Conservation (phyloP, 2,113 vertebrate species). For the Pseudonaja textilis region DNA sequence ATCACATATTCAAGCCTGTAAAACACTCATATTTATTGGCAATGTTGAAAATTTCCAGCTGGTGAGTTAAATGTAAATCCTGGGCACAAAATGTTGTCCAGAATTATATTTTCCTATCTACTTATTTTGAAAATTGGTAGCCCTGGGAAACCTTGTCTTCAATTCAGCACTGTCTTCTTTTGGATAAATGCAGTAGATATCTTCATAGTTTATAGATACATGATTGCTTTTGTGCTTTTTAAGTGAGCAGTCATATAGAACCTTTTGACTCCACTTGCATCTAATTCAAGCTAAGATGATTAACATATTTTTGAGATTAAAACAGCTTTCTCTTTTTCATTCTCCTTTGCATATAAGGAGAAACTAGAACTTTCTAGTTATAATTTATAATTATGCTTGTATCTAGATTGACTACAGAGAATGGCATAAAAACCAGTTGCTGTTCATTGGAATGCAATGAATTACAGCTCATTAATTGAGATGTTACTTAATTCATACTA, state of each 20-base stretch:
- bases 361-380: background rate
- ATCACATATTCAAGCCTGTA: background rate
- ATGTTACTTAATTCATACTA: background rate
- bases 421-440: background rate
- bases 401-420: background rate
- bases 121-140: background rate
- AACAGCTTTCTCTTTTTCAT: background rate
- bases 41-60: background rate
- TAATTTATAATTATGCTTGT: background rate
- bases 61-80: background rate
- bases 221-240: background rate
- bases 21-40: background rate
- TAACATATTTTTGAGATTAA: background rate
- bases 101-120: background rate
- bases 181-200: background rate
- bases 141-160: background rate
- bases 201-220: background rate
- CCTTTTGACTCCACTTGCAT: background rate
- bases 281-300: background rate
- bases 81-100: background rate
- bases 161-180: background rate
- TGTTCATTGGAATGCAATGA: background rate
- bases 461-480: background rate
- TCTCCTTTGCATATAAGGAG: background rate
- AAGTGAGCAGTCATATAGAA: background rate